Percentiles rank a stretch among this genome's conserved stretches.
These are phyloP conservation scores for Acronicta psi DNA, from an alignment of 2,888 invertebrate genomes.

Conservation along the genomic window DNA sequence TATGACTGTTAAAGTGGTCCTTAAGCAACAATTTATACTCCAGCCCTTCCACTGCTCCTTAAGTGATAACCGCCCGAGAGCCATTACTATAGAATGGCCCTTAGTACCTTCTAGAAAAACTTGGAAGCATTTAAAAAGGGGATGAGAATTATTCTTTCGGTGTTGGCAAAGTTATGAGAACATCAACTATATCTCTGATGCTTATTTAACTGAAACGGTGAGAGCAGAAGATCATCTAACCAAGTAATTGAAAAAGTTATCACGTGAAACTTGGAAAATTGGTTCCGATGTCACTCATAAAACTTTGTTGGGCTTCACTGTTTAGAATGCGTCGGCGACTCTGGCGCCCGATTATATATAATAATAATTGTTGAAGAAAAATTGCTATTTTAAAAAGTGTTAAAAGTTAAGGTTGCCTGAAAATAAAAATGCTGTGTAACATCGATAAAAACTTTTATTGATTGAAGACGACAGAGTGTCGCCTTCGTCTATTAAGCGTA, in stretches of 20 bases:
- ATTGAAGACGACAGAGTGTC: slow-evolving; percentile 82
- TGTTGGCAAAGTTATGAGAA: slow-evolving; percentile 35
- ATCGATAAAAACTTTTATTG: slow-evolving; percentile 89
- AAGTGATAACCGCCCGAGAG: no score
- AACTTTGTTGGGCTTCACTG: slow-evolving; percentile 58
- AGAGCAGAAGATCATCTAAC: slow-evolving; percentile 54
- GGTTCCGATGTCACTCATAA: slow-evolving; percentile 66
- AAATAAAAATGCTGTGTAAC: slow-evolving; percentile 77
- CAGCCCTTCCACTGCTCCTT: no score
- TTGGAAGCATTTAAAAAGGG: slow-evolving; percentile 36
- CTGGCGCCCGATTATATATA: slow-evolving; percentile 13
- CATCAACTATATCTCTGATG: slow-evolving; percentile 47
- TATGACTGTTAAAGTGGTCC: no score
- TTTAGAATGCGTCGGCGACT: slow-evolving; percentile 46
- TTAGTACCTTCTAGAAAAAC: slow-evolving; percentile 29
- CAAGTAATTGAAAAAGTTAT: slow-evolving; percentile 75
- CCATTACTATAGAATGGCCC: not conserved
- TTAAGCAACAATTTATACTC: no score
- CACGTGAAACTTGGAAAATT: slow-evolving; percentile 70
- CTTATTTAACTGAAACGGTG: slow-evolving; percentile 52
- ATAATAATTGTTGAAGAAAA: not conserved
- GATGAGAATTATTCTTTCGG: slow-evolving; percentile 38
- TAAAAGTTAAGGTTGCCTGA: not conserved
- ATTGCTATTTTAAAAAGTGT: not conserved
- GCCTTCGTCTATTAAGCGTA: slow-evolving; percentile 86